Evolutionary conservation across 2,888 invertebrate genomes (phyloP), one percentile per base, ranked within the genome.

Genomic region (Mellilla xanthometata): DNA sequence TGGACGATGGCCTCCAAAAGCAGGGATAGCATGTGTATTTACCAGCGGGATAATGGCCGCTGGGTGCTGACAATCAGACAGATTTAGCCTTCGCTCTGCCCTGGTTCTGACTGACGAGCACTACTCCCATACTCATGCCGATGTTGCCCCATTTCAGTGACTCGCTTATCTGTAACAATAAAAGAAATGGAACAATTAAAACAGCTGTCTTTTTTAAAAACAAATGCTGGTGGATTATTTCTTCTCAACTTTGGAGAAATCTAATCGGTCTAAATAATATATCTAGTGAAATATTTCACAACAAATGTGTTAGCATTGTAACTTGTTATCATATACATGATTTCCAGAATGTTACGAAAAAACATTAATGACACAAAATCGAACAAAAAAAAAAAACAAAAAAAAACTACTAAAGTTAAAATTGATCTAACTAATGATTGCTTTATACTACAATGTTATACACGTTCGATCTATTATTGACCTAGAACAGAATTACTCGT

Each of bases 71-170:
- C 62, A 68, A 78, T 89, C 89, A 89, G 69, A 89, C 88, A 22
- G 89, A 89, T 59, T 83, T 85, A 15, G 81, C 88, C 62, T 88
- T 89, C 43, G 72, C 68, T 59, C 82, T 72, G 65, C 62, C 80
- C 75, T 44, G 44, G 24, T 29, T 40, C 11, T 91, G 92, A 76
- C 88, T 92, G 60, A 93, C 89, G 55, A 93, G 87, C 81, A 93
- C 83, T 58, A 93, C 91, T 61, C 93, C 93, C 79, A 93, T 92
- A 71, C 92, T 93, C 90, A 93, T 92, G 70, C 93, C 93, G 67
- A 93, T 91, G 79, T 91, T 93, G 68, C 93, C 93, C 93, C 93
- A 93, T 81, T 92, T 93, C 57, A 93, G 90, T 72, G 93, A 92
- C 84, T 93, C 93, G 77, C 92, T 93, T 81, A 93, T 92, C 93